Evolutionary conservation across 2,113 vertebrate genomes (phyloP).

Genomic region (Scytalopus superciliaris): DNA sequence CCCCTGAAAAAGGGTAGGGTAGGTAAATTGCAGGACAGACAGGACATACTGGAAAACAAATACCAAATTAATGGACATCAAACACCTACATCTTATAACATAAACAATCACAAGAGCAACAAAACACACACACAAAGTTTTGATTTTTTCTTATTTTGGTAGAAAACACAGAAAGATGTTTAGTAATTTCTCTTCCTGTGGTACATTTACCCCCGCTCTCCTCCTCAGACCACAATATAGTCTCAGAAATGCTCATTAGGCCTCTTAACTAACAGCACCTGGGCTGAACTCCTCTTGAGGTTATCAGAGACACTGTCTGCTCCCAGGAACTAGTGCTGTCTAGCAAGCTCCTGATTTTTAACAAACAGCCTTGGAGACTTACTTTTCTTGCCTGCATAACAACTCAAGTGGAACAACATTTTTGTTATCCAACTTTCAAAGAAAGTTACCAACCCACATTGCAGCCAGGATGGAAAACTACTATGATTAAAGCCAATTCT

Average conservation of each 20-base stretch:
- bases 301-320: background rate
- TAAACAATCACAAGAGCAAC: background rate
- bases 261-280: background rate
- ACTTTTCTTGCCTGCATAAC: background rate
- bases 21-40: constrained; percentile 94
- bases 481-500: fast-evolving
- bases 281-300: background rate
- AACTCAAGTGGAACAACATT: background rate
- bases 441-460: fast-evolving
- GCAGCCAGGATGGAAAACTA: background rate
- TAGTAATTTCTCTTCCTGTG: background rate
- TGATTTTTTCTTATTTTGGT: background rate
- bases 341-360: background rate
- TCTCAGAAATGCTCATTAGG: background rate
- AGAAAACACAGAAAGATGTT: background rate
- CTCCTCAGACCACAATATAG: too few species aligned
- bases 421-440: background rate
- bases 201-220: background rate
- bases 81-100: background rate
- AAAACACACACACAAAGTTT: background rate
- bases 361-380: background rate
- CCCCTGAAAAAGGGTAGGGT: constrained; percentile 98
- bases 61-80: constrained; percentile 52
- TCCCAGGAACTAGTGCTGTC: background rate
- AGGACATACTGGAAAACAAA: constrained; percentile 92